phyloP scores from a whole-genome alignment of 2,888 invertebrate species.

The Lapara coniferarum region DNA sequence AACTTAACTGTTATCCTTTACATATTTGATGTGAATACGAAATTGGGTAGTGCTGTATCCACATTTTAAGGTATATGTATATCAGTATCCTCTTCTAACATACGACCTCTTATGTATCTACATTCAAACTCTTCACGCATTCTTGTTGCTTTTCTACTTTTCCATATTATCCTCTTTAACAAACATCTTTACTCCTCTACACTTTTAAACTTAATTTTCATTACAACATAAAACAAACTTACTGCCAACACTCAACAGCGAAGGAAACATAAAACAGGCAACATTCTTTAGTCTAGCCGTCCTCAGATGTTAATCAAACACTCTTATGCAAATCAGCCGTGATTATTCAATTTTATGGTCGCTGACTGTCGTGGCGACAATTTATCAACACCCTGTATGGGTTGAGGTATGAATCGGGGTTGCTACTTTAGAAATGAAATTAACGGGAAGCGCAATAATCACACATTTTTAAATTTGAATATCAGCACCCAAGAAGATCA shows the following conservation, averaged over 20 bases:
- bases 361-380: constrained; percentile 53
- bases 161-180: too few relatives aligned
- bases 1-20: constrained; percentile 36
- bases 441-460: neutral
- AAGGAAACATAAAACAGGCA: constrained; percentile 67
- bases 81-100: too few relatives aligned
- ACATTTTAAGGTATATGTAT: neutral
- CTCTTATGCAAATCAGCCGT: constrained; percentile 73
- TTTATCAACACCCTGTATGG: constrained; percentile 65
- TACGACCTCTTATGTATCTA: too few relatives aligned
- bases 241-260: constrained; percentile 47
- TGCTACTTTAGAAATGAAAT: neutral
- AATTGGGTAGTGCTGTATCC: constrained; percentile 42
- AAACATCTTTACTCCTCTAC: neutral
- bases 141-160: too few relatives aligned
- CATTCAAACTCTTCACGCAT: too few relatives aligned
- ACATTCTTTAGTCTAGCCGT: constrained; percentile 65
- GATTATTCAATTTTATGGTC: constrained; percentile 68
- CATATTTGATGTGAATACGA: constrained; percentile 31
- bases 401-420: constrained; percentile 36
- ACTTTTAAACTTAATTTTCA: neutral
- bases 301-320: constrained; percentile 64
- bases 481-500: too few relatives aligned
- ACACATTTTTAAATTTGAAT: too few relatives aligned
- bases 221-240: constrained; percentile 5